These are phyloP conservation scores for Syrista parreyssii DNA, from an alignment of 2,888 invertebrate species.

Conservation along the genomic window DNA sequence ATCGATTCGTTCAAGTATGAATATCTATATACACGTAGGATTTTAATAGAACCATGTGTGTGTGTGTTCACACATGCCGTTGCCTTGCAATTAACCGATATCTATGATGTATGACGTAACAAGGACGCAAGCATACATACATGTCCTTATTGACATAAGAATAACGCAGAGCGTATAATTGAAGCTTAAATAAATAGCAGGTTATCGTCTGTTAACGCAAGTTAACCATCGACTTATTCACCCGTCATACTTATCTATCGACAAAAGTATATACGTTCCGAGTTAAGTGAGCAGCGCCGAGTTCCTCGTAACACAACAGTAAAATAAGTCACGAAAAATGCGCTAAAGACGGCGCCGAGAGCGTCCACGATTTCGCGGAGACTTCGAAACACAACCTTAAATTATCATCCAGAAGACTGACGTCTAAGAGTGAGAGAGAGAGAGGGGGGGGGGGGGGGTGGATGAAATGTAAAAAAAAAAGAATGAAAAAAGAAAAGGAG, in stretches of 20 bases:
- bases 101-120: not conserved
- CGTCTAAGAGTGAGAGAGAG: not conserved
- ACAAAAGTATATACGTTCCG: not conserved
- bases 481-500: not conserved
- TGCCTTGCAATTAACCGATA: not conserved
- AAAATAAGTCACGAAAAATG: not conserved
- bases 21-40: not conserved
- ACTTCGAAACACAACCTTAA: not conserved
- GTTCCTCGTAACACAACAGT: not conserved
- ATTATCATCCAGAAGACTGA: not conserved
- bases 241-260: not conserved
- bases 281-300: not conserved
- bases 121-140: not conserved
- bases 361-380: not conserved
- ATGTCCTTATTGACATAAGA: not conserved
- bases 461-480: too few relatives aligned
- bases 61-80: not conserved
- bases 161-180: not conserved
- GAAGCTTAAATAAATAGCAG: not conserved
- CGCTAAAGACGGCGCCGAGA: not conserved
- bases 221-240: not conserved
- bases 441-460: too few relatives aligned
- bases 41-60: not conserved
- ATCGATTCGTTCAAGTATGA: not conserved
- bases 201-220: not conserved